Evolutionary conservation across 2,797 vertebrate genomes (phyloP).

Genomic region (Pseudochirops corinnae): DNA sequence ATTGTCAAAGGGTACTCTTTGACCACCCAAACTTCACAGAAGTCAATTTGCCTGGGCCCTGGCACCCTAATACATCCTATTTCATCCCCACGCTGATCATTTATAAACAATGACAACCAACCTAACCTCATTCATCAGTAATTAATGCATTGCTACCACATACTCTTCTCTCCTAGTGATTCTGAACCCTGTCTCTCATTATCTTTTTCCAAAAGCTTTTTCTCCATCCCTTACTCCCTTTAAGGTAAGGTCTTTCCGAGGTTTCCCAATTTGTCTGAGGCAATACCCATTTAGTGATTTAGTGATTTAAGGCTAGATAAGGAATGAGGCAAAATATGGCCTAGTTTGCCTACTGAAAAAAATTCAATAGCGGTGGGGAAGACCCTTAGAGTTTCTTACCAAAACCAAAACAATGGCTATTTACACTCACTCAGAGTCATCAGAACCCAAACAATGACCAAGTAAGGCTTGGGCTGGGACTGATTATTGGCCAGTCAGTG

Average conservation of each 20-base stretch:
- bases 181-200: background rate
- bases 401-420: background rate
- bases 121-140: background rate
- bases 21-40: no score
- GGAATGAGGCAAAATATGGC: no score
- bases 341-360: no score
- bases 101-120: background rate
- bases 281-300: no score
- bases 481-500: background rate
- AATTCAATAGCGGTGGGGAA: no score
- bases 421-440: background rate
- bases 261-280: background rate
- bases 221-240: background rate
- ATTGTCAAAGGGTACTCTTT: no score
- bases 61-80: background rate
- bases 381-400: no score
- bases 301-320: no score
- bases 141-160: background rate
- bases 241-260: no score
- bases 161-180: background rate
- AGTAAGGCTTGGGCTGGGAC: background rate
- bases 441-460: background rate
- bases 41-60: no score
- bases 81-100: background rate
- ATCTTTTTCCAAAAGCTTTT: background rate